Evolutionary conservation across 2,797 vertebrate species (phyloP).

Genomic region (Diceros bicornis): DNA sequence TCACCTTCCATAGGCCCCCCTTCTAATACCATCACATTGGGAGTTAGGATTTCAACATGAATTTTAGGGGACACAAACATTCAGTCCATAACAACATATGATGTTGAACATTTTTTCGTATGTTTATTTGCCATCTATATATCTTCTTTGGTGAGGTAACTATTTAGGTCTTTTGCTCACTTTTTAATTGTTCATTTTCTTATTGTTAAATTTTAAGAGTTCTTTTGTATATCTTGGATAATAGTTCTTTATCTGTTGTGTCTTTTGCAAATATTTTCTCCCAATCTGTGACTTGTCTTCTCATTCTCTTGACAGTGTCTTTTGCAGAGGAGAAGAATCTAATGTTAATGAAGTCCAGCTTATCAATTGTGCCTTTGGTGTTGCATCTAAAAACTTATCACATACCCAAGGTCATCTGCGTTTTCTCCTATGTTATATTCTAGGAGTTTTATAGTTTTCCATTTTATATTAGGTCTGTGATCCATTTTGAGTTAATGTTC

Average conservation of each 20-base stretch:
- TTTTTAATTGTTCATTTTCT: background rate
- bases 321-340: background rate
- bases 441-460: background rate
- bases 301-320: background rate
- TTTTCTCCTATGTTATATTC: background rate
- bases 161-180: background rate
- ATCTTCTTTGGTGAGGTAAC: background rate
- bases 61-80: background rate
- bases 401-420: background rate
- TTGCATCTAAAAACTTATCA: background rate
- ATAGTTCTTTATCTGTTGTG: background rate
- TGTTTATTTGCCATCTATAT: background rate
- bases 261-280: background rate
- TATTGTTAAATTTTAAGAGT: background rate
- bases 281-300: background rate
- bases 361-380: background rate
- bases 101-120: background rate
- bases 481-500: constrained; percentile 16
- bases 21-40: background rate
- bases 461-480: background rate
- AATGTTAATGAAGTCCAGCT: background rate
- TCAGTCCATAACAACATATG: background rate
- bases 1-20: background rate
- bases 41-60: background rate
- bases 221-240: background rate